Conservation (phyloP, 2,797 vertebrate species). For the Sebastolobus altivelis region DNA sequence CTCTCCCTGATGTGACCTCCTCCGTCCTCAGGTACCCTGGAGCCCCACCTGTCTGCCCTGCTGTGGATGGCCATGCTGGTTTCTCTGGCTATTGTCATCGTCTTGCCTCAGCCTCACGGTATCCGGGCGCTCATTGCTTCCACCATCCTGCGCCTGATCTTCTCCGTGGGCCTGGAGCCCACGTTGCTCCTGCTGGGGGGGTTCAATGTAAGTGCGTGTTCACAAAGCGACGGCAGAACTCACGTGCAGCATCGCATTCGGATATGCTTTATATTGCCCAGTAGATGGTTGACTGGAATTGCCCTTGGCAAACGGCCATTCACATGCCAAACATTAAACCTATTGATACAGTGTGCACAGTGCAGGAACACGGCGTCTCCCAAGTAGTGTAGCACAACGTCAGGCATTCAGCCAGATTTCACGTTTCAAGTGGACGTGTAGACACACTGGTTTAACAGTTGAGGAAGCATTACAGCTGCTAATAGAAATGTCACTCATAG, state of each 20-base stretch:
- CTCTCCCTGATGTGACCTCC: neutral
- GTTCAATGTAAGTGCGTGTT: conserved; percentile 91
- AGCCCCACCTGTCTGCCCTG: conserved; percentile 94
- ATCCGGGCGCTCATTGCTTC: conserved; percentile 97
- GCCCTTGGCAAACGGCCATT: neutral
- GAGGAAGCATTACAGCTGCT: neutral
- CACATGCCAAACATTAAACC: conserved; percentile 2
- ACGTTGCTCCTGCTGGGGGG: conserved; percentile 94
- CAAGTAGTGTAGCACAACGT: neutral
- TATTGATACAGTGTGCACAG: neutral
- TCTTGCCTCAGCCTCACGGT: conserved; percentile 96
- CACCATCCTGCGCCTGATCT: conserved; percentile 95
- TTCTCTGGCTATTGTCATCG: conserved; percentile 94
- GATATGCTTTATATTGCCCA: neutral
- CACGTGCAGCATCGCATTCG: neutral
- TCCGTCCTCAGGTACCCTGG: conserved; percentile 89
- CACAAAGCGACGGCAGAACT: neutral
- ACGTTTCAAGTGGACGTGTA: neutral
- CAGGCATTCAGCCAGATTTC: neutral
- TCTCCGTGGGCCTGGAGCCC: conserved; percentile 96
- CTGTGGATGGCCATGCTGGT: conserved; percentile 97
- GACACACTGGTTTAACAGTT: neutral
- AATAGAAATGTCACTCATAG: conserved; percentile 13
- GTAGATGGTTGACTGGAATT: neutral
- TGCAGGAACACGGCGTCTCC: neutral